Evolutionary conservation across 2,797 vertebrate species (phyloP), one percentile per base, ranked within the genome.

Genomic region (Lutjanus argentimaculatus): DNA sequence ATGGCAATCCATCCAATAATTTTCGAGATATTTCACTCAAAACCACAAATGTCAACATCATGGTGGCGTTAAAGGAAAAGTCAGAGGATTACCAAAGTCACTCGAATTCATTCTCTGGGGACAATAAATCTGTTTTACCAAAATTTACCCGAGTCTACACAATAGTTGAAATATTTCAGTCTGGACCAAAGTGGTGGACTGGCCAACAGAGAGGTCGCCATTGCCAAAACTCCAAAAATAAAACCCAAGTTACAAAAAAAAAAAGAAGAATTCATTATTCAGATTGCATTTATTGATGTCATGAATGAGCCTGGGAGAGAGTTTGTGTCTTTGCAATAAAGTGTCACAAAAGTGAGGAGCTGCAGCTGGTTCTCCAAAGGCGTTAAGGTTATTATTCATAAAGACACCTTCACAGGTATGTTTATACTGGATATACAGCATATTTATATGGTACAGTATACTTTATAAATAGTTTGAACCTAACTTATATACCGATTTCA

Each of bases 321-420:
- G 15, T 62, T 49, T 67, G 9, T 55, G 69, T 66, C 13, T 80
- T 42, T 53, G 45, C 15, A 25, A 65, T 10, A 43, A 4, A 21
- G 36, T 4, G 8, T 40, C 15, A 25, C 15, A 43, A 36, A 6
- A 8, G 46, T 11, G 57, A 51, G 21, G 36, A 21, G 25, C 63
- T 48, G 42, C 70, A 73, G 63, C 19, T 46, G 45, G 21, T 52
- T 15, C 43, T 49, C n/a, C 55, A 16, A 8, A 36, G 48, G 65
- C 53, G 51, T 74, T 21, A 16, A 7, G 21, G 8, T 61, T 17
- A 16, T 42, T 14, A 57, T 15, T 22, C 43, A 74, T 58, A 45
- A 56, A 68, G 11, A 40, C 48, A 62, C 30, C 43, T 62, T 25
- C 43, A 56, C 48, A 55, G 42, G n/a, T 67, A 59, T n/a, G 25